A percentile compares a stretch with the other conserved stretches of the same genome.
Conservation (phyloP, 2,888 invertebrate genomes). For the Dermolepida albohirtum region DNA sequence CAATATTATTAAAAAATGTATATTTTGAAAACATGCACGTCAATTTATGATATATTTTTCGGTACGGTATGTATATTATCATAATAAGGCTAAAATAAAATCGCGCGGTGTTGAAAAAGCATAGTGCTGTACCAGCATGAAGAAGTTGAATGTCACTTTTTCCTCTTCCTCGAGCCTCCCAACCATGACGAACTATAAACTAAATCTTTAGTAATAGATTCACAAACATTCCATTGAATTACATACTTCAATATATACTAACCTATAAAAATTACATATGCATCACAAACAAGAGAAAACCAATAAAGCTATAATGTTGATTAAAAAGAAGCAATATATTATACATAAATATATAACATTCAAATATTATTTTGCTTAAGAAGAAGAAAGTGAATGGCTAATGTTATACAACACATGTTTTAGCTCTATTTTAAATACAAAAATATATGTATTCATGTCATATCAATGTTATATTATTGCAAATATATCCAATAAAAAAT, state of each 20-base stretch:
- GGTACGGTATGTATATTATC: conserved; percentile 2
- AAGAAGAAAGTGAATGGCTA: conserved; percentile 27
- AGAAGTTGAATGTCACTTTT: conserved; percentile 1
- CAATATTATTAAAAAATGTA: conserved; percentile 14
- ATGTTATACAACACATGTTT: conserved; percentile 45
- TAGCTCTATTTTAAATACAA: conserved; percentile 56
- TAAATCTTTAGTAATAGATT: neutral
- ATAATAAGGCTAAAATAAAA: conserved; percentile 10
- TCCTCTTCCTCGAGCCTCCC: neutral
- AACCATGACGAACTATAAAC: neutral
- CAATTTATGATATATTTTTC: conserved; percentile 38
- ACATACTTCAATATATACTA: neutral
- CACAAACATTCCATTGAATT: neutral
- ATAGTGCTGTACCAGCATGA: neutral
- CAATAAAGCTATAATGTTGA: conserved; percentile 7
- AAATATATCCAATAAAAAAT: conserved; percentile 53
- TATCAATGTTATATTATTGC: conserved; percentile 60
- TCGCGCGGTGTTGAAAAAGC: neutral
- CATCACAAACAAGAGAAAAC: neutral
- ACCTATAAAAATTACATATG: neutral
- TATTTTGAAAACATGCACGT: conserved; percentile 22
- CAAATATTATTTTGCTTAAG: conserved; percentile 37
- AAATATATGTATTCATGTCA: conserved; percentile 58
- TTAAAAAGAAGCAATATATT: conserved; percentile 51
- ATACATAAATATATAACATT: conserved; percentile 30